These are phyloP conservation scores for Tragelaphus scriptus DNA, from an alignment of 2,113 vertebrate species.

Conservation along the genomic window DNA sequence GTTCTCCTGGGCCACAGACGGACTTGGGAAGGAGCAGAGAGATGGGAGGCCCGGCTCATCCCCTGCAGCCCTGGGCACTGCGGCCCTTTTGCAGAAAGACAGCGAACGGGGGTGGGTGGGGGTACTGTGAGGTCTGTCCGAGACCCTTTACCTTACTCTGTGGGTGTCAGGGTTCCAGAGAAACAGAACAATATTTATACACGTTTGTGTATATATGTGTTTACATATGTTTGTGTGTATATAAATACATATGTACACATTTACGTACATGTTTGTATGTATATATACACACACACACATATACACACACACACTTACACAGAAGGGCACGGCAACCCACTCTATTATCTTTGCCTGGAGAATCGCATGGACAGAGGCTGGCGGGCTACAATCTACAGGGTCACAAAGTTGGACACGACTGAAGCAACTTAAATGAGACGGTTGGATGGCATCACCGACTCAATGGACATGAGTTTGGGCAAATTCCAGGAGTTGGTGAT, in stretches of 20 bases:
- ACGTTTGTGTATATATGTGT: neutral
- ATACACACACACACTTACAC: rapidly evolving
- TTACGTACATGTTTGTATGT: no score
- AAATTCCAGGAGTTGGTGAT: neutral
- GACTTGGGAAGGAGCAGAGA: neutral
- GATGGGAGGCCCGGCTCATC: rapidly evolving
- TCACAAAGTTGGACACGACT: neutral
- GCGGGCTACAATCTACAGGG: neutral
- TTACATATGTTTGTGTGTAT: neutral
- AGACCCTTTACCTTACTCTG: neutral
- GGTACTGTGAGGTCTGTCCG: neutral
- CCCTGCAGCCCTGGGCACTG: neutral
- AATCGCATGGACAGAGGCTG: neutral
- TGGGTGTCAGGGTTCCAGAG: neutral
- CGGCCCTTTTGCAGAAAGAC: neutral
- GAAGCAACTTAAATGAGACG: neutral
- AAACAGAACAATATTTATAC: neutral
- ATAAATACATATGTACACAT: no score
- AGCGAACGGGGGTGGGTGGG: rapidly evolving
- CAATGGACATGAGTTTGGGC: neutral
- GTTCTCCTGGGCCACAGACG: neutral
- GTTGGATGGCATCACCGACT: neutral
- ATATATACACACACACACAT: no score
- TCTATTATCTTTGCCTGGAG: neutral
- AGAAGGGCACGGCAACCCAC: neutral